Base-by-base conservation (phyloP, 2,113 vertebrate genomes). In the Myotis davidii region DNA sequence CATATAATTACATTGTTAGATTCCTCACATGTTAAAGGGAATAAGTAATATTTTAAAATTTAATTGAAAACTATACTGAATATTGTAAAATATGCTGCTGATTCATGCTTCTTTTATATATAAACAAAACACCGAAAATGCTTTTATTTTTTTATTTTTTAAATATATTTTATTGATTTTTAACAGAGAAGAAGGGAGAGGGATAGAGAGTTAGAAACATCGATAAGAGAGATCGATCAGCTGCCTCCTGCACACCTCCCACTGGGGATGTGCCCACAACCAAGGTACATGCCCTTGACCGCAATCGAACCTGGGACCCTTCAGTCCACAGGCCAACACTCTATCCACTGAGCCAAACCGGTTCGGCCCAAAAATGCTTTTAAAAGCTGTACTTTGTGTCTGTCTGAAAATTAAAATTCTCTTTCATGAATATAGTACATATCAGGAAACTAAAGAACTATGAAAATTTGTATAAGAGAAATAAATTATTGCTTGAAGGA, bases 371-470 rank as follows among this genome's bases (percentile, higher is more conserved):
- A 73, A 29, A 67, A 90, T 42, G 32, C 23, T 85, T 84, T 92
- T 69, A 74, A 86, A 91, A 91, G 10, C 65, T 85, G 11, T 16
- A 61, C 6, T 77, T 88, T 79, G 45, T 67, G n/a, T 61, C 56
- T 65, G 52, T 45, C 52, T 90, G 5, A 90, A 96, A 85, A 85
- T 34, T 77, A 37, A n/a, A 72, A 32, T 85, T 94, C 52, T 91
- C 67, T 79, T 56, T n/a, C 42, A 37, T 93, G 95, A 91, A 73
- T 61, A 56, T 9, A 86, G 9, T 73, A 77, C 11, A 72, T 64
- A 64, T 72, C 16, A 64, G 59, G 29, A 90, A 90, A 76, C 50
- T 61, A 1, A 8, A 97, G n/a, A 72, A 32, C 48, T 48, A 21
- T 39, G 7, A 65, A 73, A 42, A 52, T 23, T 65, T 65, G 29